Percentiles rank a stretch among this genome's conserved stretches.
Evolutionary conservation across 2,113 vertebrate species (phyloP).

Genomic region (Hyla sarda): DNA sequence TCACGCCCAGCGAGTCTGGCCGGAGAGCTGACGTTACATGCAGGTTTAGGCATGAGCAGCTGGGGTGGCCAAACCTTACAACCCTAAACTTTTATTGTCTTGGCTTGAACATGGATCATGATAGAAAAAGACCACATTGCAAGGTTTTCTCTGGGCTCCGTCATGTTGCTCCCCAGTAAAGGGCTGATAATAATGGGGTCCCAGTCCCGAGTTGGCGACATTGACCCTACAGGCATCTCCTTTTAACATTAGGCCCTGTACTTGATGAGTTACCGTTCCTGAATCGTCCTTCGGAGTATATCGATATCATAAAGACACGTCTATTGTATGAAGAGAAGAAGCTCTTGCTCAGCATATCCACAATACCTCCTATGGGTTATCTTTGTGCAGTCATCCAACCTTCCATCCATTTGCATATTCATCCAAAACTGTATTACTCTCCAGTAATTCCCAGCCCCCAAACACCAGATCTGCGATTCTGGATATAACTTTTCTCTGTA

Average conservation of each 20-base stretch:
- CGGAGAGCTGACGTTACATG: too few species aligned
- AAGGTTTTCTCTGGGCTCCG: neutral
- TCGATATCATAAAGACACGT: neutral
- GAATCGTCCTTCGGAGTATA: neutral
- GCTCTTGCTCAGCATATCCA: constrained; percentile 2
- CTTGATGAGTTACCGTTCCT: neutral
- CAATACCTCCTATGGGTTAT: neutral
- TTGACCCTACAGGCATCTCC: neutral
- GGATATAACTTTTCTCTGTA: neutral
- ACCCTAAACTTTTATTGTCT: neutral
- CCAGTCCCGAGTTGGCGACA: too few species aligned
- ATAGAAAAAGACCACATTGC: neutral
- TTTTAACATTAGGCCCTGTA: neutral
- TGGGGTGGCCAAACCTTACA: neutral
- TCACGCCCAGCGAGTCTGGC: too few species aligned
- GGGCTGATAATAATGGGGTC: neutral
- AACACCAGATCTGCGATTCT: neutral
- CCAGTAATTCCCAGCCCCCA: neutral
- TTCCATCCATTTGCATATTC: neutral
- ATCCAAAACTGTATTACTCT: neutral
- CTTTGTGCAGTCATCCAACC: neutral
- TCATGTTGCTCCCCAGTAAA: neutral
- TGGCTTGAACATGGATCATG: neutral
- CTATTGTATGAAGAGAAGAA: neutral
- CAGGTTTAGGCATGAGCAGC: too few species aligned